Evolutionary conservation across 2,888 invertebrate species (phyloP), one percentile per base, ranked within the genome.

Genomic region (Drosophila mettleri): DNA sequence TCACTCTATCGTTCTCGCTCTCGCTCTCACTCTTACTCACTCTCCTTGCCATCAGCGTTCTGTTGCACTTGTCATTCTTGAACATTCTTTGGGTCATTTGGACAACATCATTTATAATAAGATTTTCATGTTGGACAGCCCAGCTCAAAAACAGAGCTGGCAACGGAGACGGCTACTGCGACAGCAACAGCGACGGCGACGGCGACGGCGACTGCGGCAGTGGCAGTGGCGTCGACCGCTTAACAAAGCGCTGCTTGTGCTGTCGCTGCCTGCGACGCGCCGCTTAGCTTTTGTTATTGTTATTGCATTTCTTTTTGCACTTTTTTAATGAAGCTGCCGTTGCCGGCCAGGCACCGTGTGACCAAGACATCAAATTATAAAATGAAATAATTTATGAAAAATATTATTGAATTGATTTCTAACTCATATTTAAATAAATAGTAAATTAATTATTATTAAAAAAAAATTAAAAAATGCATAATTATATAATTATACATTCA

Each of bases 91-190:
- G 36, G 67, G 65, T 58, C 64, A 74, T 70, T 85, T 70, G 57
- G 52, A 36, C 65, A 77, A 65, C 69, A 77, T 80, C 75, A 85
- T 82, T 83, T 82, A 80, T 84, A 72, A 73, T 71, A 80, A 65
- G 74, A 74, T 78, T 80, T 85, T 67, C 49, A 55, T 66, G 65
- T 43, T 46, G 71, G 65, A 71, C 63, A 60, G 62, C 46, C 46
- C 38, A 71, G 75, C 66, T 70, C 59, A 63, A 24, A 18, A 24
- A 46, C 67, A 20, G 27, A 24, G 7, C 14, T 59, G 14, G n/a
- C 55, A 10, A 16, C 20, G 14, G 20, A 27, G 9, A 20, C 33
- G n/a, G 0, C 34, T 12, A 22, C 57, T 12, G 14, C 38, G n/a
- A 57, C 61, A 12, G 16, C 39, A 22, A 16, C 41, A 1, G 20